Conservation (phyloP, 2,888 invertebrate species). For the Lacanobia wlatinum region DNA sequence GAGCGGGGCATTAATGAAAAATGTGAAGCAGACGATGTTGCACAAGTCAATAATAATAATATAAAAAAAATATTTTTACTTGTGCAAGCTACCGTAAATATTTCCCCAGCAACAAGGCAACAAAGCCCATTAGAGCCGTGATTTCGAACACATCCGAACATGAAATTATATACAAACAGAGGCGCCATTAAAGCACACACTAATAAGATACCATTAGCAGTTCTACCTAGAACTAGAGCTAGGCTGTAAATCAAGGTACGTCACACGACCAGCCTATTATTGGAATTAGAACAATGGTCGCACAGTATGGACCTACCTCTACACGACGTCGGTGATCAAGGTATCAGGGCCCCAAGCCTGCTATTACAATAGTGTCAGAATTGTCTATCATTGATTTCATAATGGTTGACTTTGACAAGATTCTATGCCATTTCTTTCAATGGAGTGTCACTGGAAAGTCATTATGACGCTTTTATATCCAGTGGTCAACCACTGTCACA, state of each 20-base stretch:
- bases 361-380: too few relatives aligned
- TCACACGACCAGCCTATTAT: constrained; percentile 66
- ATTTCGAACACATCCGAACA: constrained; percentile 9
- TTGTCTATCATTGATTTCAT: too few relatives aligned
- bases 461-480: too few relatives aligned
- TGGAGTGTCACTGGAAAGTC: too few relatives aligned
- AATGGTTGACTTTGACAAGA: too few relatives aligned
- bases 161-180: constrained; percentile 38
- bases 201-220: constrained; percentile 57
- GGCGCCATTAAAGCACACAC: constrained; percentile 31
- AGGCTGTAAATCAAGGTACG: constrained; percentile 68
- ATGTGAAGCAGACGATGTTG: too few relatives aligned
- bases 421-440: too few relatives aligned
- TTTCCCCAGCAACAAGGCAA: background rate
- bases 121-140: constrained; percentile 11
- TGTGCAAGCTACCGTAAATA: background rate
- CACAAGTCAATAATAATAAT: too few relatives aligned
- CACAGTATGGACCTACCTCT: constrained; percentile 51
- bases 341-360: constrained; percentile 12
- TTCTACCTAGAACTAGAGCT: constrained; percentile 54
- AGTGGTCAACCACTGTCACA: too few relatives aligned
- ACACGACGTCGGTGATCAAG: constrained; percentile 32
- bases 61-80: too few relatives aligned
- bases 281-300: constrained; percentile 69
- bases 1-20: too few relatives aligned